Conservation (phyloP, 2,888 invertebrate species). For the Drosophila borborema region DNA sequence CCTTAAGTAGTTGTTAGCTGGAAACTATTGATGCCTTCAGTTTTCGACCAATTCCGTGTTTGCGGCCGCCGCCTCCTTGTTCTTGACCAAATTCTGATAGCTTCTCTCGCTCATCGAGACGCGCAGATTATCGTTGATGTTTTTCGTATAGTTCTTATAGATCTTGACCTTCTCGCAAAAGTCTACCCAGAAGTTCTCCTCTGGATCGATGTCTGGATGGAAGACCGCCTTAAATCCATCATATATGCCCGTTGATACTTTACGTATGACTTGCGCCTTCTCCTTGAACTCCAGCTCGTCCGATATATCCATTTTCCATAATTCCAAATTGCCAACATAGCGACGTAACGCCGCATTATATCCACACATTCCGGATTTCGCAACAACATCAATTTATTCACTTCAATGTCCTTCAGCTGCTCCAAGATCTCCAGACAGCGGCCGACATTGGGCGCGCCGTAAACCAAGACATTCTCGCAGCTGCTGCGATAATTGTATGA, state of each 20-base stretch:
- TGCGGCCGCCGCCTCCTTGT: constrained; percentile 44
- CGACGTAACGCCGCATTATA: constrained; percentile 91
- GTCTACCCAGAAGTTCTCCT: constrained; percentile 89
- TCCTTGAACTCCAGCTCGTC: constrained; percentile 88
- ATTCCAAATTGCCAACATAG: constrained; percentile 92
- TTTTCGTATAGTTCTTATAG: constrained; percentile 89
- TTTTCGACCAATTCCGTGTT: constrained; percentile 23
- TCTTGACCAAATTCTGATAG: constrained; percentile 70
- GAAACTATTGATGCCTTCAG: constrained; percentile 32
- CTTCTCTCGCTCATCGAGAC: constrained; percentile 77
- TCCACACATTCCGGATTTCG: constrained; percentile 93
- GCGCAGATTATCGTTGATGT: constrained; percentile 85
- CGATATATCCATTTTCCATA: constrained; percentile 89
- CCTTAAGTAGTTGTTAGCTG: constrained; percentile 40
- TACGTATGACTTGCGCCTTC: constrained; percentile 89
- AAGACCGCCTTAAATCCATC: constrained; percentile 87
- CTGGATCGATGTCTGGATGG: constrained; percentile 85
- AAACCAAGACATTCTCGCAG: constrained; percentile 84
- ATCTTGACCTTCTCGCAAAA: constrained; percentile 89
- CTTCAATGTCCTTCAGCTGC: constrained; percentile 85
- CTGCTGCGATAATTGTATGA: constrained; percentile 81
- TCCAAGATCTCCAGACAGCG: constrained; percentile 90
- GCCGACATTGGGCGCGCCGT: constrained; percentile 88
- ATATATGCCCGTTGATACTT: constrained; percentile 88
- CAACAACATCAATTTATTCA: constrained; percentile 90